Evolutionary conservation across 2,888 invertebrate genomes (phyloP), one percentile per base, ranked within the genome.

Genomic region (Lochmaea crataegi): DNA sequence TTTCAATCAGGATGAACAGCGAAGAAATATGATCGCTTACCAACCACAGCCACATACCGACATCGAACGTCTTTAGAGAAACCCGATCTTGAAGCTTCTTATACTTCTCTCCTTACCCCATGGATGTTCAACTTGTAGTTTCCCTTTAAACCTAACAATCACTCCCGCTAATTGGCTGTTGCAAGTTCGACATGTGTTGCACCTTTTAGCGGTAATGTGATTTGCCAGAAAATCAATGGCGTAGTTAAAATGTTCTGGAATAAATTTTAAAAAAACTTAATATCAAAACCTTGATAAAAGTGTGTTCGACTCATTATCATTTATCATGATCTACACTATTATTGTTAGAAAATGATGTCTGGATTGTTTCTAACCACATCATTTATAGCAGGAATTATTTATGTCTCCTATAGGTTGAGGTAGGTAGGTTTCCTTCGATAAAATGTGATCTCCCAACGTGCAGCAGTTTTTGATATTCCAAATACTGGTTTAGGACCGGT

Each of bases 11-110:
- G 67, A 45, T 48, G 68, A 65, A 18, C 56, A 63, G 57, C 63
- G n/a, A 64, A 68, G 73, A 72, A 74, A 76, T 75, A 76, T 68
- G 75, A 76, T 75, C 73, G 64, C 68, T 68, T 73, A 70, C 66
- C 77, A 65, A 61, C 68, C 72, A 32, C 32, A 60, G 60, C 60
- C 60, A 75, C 74, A 68, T 64, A 75, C 72, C 60, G 38, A 60
- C 60, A 14, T 32, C 60, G n/a, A 60, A 18, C 60, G 66, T 76
- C 76, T 75, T 78, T 76, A 76, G 67, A 70, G 73, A 58, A 69
- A 73, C 60, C 65, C 69, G 68, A 73, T 48, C 61, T 42, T 45
- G 45, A 60, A 60, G 32, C 73, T 65, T 70, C 73, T 73, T 70
- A 56, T 66, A 60, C 41, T 57, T 6, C 56, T 26, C 65, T 38